Evolutionary conservation across 2,113 vertebrate genomes (phyloP), one percentile per base, ranked within the genome.

Genomic region (Pelecanoides urinatrix): DNA sequence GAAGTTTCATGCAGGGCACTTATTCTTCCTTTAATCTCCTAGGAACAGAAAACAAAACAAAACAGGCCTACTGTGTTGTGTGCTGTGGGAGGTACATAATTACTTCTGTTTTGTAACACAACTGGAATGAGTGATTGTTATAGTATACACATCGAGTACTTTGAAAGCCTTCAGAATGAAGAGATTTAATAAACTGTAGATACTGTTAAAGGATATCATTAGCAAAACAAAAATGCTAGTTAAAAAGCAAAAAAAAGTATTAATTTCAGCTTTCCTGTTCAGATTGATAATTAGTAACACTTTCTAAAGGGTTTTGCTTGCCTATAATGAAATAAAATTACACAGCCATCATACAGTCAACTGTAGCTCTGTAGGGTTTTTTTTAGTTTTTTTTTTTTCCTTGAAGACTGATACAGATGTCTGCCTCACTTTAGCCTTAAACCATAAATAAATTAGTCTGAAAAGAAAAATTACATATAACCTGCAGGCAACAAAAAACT

Each of bases 121-220:
- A 18, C 47, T 85, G 42, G 36, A 55, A 72, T n/a, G 56, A 73
- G 14, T 47, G 34, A 71, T 73, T 3, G 2, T 80, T 84, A 7
- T 1, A 74, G 42, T 16, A 34, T 59, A 38, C 6, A 13, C 15
- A 20, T 20, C 0, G 0, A 75, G 44, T 42, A 45, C n/a, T 55
- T 59, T 42, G 29, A 49, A 73, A 83, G 30, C 16, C 44, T 45
- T 68, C 18, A 77, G 42, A 84, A 84, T 45, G 42, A 67, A 81
- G 30, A 47, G 7, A 32, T 86, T 81, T 50, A 59, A 91, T 93
- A 81, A 92, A 89, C 34, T 61, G 10, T 44, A 56, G 29, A 26
- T 68, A 9, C 16, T 89, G 53, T 20, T 80, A 18, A 49, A 65
- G 16, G 30, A 68, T 45, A 61, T 34, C 23, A 52, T 79, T 75